A percentile compares a stretch with the other conserved stretches of the same genome.
Conservation (phyloP, 2,888 invertebrate genomes). For the Podotricha telesiphe region DNA sequence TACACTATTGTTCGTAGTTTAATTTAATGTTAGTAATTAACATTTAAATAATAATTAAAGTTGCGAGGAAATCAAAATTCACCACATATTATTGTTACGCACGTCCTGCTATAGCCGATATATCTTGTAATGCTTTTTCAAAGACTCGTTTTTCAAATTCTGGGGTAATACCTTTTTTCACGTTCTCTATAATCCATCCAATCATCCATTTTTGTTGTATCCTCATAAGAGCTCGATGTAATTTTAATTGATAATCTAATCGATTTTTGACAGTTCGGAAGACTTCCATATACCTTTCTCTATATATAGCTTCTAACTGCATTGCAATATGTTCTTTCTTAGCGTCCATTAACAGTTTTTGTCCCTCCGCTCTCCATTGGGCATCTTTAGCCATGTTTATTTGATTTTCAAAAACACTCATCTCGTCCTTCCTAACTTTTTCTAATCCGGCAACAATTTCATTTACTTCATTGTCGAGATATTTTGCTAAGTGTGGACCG, state of each 20-base stretch:
- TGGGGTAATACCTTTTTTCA: conserved; percentile 92
- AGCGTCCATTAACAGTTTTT: conserved; percentile 89
- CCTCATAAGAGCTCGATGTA: conserved; percentile 88
- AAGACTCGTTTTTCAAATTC: conserved; percentile 94
- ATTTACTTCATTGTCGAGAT: conserved; percentile 88
- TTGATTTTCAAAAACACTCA: conserved; percentile 67
- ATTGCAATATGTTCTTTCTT: conserved; percentile 95
- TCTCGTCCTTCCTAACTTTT: conserved; percentile 77
- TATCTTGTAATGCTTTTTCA: conserved; percentile 91
- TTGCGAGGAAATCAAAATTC: not conserved
- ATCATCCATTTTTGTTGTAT: conserved; percentile 97
- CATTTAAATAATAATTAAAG: not conserved
- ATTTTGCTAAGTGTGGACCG: conserved; percentile 85
- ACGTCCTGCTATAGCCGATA: conserved; percentile 86
- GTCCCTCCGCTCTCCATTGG: conserved; percentile 90
- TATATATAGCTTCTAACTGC: conserved; percentile 96
- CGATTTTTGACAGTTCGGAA: conserved; percentile 87
- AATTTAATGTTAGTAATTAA: too few relatives aligned
- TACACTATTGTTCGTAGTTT: not conserved
- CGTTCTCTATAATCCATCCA: conserved; percentile 93
- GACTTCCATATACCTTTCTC: conserved; percentile 83
- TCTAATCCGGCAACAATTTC: conserved; percentile 80
- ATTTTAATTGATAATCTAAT: conserved; percentile 95
- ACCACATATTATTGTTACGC: conserved; percentile 26
- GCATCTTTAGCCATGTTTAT: conserved; percentile 86